These are phyloP conservation scores for Eristalis intricaria DNA, from an alignment of 2,888 invertebrate species.

Conservation along the genomic window DNA sequence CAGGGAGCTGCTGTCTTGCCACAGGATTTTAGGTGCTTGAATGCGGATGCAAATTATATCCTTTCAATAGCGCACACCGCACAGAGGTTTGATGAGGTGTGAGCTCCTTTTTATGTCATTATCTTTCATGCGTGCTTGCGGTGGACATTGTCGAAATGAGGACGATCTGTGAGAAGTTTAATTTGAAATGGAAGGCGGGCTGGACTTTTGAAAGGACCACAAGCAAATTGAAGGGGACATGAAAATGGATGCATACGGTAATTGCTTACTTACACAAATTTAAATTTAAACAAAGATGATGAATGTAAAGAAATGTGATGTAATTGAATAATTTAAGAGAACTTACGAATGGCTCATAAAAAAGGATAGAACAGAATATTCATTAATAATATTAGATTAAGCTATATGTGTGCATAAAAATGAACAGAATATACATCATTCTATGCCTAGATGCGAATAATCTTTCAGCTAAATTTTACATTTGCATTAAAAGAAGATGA, in stretches of 20 bases:
- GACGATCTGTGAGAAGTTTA: conserved; percentile 5
- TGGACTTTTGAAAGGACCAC: not conserved
- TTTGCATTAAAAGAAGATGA: too few relatives aligned
- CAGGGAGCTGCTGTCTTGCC: conserved; percentile 14
- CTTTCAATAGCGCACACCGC: conserved; percentile 49
- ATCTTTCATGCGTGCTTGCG: conserved; percentile 11
- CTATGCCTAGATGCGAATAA: too few relatives aligned
- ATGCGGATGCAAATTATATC: conserved; percentile 53
- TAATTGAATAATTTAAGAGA: too few relatives aligned
- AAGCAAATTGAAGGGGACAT: not conserved
- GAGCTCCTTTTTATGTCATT: conserved; percentile 50
- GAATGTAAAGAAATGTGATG: not conserved
- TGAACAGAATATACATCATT: too few relatives aligned
- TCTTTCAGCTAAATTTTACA: too few relatives aligned
- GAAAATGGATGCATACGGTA: not conserved
- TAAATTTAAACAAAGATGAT: not conserved
- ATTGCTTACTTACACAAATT: not conserved
- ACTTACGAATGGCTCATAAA: too few relatives aligned
- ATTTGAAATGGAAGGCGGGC: conserved; percentile 7
- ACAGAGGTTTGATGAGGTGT: conserved; percentile 7
- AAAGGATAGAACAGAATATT: too few relatives aligned
- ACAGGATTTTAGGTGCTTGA: conserved; percentile 52
- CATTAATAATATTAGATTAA: too few relatives aligned
- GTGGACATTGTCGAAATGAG: not conserved
- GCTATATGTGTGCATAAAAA: too few relatives aligned